phyloP scores from a whole-genome alignment of 1,140 invertebrate genomes.

The Aethina tumida region DNA sequence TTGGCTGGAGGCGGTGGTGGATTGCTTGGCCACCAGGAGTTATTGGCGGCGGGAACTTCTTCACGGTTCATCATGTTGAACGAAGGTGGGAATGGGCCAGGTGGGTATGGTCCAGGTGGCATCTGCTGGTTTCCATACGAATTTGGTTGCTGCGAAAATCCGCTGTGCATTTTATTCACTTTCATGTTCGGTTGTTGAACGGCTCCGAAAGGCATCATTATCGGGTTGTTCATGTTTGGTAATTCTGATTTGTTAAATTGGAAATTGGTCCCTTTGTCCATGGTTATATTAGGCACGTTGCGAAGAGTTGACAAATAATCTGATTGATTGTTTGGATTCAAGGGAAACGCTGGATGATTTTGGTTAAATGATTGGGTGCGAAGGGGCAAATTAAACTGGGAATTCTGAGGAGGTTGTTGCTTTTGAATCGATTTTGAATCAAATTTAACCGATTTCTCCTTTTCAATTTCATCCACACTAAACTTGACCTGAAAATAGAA shows the following conservation, averaged over 20 bases:
- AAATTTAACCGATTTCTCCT: slow-evolving; percentile 21
- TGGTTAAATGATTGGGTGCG: slow-evolving; percentile 23
- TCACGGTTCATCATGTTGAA: no score
- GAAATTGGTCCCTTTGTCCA: slow-evolving; percentile 19
- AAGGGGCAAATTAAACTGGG: slow-evolving; percentile 12
- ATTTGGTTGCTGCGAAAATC: no score
- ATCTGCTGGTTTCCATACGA: no score
- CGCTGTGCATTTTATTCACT: no score
- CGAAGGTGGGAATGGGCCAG: no score
- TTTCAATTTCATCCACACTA: slow-evolving; percentile 22
- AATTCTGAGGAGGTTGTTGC: slow-evolving; percentile 6
- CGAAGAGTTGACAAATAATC: slow-evolving; percentile 20
- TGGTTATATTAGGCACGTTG: slow-evolving; percentile 14
- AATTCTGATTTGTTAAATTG: slow-evolving; percentile 19
- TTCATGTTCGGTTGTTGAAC: no score
- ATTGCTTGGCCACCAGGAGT: no score
- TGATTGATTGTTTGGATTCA: slow-evolving; percentile 8
- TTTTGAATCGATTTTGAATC: slow-evolving; percentile 7
- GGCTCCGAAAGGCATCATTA: no score
- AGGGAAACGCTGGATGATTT: slow-evolving; percentile 18
- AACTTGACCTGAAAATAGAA: slow-evolving; percentile 27
- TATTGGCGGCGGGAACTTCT: no score
- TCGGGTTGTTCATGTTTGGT: slow-evolving; percentile 5
- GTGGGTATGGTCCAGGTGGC: no score
- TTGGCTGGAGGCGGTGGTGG: no score